phyloP scores from a whole-genome alignment of 2,797 vertebrate genomes.

The Macroramphosus scolopax region DNA sequence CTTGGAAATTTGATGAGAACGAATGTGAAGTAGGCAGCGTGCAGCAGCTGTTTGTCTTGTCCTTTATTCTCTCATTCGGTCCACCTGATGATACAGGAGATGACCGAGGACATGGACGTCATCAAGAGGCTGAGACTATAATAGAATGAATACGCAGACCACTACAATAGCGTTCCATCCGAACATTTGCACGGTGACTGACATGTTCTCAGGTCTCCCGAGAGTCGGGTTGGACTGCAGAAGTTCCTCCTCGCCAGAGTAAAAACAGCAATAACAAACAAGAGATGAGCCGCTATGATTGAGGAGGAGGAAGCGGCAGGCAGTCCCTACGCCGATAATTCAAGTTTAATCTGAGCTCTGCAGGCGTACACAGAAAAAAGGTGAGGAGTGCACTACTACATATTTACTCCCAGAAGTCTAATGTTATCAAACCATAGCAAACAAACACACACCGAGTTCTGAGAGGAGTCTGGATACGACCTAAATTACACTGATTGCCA shows the following conservation, averaged over 20 bases:
- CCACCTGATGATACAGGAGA: too few relatives aligned
- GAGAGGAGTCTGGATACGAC: slow-evolving; percentile 37
- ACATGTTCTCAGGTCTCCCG: slow-evolving; percentile 21
- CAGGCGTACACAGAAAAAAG: slow-evolving; percentile 49
- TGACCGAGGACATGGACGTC: too few relatives aligned
- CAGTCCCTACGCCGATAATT: slow-evolving; percentile 60
- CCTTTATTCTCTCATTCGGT: too few relatives aligned
- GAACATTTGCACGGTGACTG: slow-evolving; percentile 22
- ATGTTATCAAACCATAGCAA: slow-evolving; percentile 60
- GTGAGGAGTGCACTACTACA: slow-evolving; percentile 26
- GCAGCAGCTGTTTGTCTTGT: too few relatives aligned
- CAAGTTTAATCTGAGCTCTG: slow-evolving; percentile 72
- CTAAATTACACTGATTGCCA: slow-evolving; percentile 64
- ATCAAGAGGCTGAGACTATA: background rate
- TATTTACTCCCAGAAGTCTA: slow-evolving; percentile 54
- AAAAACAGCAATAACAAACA: slow-evolving; percentile 41
- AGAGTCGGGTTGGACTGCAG: slow-evolving; percentile 19
- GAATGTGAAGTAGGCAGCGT: too few relatives aligned
- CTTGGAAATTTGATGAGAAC: too few relatives aligned
- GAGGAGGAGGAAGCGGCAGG: slow-evolving; percentile 53
- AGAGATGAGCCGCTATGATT: slow-evolving; percentile 61
- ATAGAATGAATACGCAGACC: slow-evolving; percentile 24
- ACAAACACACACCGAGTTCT: slow-evolving; percentile 21
- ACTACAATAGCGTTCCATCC: slow-evolving; percentile 18
- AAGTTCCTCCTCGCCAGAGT: slow-evolving; percentile 17